Base-by-base conservation (phyloP, 1,140 invertebrate species). In the Zaprionus davidi region DNA sequence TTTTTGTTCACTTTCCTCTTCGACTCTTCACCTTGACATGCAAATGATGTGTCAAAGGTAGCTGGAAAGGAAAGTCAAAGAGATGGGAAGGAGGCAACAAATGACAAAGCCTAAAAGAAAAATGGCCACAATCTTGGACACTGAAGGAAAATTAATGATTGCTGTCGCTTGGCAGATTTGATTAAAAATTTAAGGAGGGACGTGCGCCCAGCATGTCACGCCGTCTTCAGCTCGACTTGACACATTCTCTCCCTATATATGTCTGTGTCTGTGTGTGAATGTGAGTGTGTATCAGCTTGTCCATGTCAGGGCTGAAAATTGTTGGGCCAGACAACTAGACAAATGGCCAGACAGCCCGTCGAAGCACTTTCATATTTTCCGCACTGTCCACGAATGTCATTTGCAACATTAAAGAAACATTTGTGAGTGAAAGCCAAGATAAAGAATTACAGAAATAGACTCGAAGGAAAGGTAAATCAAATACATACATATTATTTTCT, bases 101-200 rank as follows among this genome's bases (percentile, higher is more conserved):
- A 56, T 64, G 67, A 64, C 72, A 71, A 57, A 70, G 67, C 67
- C 46, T 17, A 57, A 57, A 76, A 71, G 71, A 69, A 76, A 71
- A 76, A 71, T 76, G 63, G 59, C 63, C 69, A 67, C 46, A 72
- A 67, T 73, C 69, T 72, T 76, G 70, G 74, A 65, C 56, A 60
- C 70, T 66, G 70, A 76, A 72, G 74, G 74, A 72, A 76, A 76
- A 76, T 76, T 76, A 76, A 76, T 74, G 76, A 78, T 59, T 64
- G 58, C 65, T 78, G 76, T 74, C 76, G 71, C 64, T 59, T 31
- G 55, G 34, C 71, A 64, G 71, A 74, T 78, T 78, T 78, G 76
- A 74, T 78, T 74, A 78, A 78, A 76, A 74, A 78, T 78, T 74
- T 68, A 78, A 69, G 41, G 59, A 67, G 57, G 26, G 26, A 55